phyloP scores from a whole-genome alignment of 2,113 vertebrate genomes.

The Oplegnathus fasciatus region DNA sequence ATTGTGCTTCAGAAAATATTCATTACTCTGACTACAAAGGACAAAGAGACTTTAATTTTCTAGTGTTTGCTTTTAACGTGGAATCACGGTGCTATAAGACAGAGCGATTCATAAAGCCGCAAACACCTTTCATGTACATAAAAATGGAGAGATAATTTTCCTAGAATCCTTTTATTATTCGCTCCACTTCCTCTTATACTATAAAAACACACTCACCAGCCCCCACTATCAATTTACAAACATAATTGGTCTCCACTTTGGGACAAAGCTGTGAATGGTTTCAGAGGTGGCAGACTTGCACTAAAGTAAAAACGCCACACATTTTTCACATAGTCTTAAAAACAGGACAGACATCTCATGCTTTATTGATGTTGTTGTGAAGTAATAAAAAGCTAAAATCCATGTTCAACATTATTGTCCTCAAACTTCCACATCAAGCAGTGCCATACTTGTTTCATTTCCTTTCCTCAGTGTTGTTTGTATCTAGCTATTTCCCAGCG shows the following conservation, averaged over 20 bases:
- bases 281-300: not conserved
- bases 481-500: not conserved
- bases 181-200: not conserved
- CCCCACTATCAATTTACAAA: not conserved
- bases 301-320: not conserved
- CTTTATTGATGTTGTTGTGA: not conserved
- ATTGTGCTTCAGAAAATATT: no score
- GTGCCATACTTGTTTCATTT: not conserved
- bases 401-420: not conserved
- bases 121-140: conserved; percentile 1
- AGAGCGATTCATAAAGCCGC: not conserved
- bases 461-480: not conserved
- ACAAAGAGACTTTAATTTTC: conserved; percentile 23
- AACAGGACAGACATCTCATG: not conserved
- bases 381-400: not conserved
- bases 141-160: conserved; percentile 22
- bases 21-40: conserved; percentile 22
- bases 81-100: conserved; percentile 4
- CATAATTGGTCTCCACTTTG: conserved; percentile 1
- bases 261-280: not conserved
- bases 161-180: not conserved
- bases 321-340: not conserved
- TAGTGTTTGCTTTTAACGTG: conserved; percentile 13
- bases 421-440: not conserved
- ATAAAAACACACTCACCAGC: not conserved